Evolutionary conservation across 1,140 invertebrate species (phyloP).

Genomic region (Ectropis grisescens): DNA sequence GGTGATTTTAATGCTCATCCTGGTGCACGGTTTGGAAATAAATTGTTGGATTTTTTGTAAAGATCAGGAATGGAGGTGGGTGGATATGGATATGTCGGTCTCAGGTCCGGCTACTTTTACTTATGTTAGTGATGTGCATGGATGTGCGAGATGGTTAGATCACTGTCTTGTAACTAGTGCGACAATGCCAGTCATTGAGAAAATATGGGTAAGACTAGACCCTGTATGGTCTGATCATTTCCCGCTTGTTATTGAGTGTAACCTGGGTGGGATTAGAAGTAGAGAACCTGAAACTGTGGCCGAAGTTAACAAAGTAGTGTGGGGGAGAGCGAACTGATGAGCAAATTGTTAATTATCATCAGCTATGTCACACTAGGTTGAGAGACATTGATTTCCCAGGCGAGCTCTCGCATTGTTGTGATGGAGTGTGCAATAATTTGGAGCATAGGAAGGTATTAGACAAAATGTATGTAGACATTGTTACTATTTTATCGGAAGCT

Average conservation of each 20-base stretch:
- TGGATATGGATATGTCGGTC: not conserved
- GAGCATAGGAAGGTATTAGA: constrained; percentile 6
- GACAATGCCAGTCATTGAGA: not conserved
- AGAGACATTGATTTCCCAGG: constrained; percentile 4
- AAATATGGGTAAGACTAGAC: constrained; percentile 3
- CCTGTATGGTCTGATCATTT: constrained; percentile 18
- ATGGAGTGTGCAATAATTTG: constrained; percentile 5
- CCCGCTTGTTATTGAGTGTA: constrained; percentile 15
- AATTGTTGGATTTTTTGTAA: constrained; percentile 1
- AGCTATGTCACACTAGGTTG: constrained; percentile 5
- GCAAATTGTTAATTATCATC: constrained; percentile 6
- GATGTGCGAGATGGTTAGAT: constrained; percentile 6
- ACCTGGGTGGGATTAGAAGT: not conserved
- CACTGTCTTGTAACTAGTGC: constrained; percentile 7
- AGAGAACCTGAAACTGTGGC: too few relatives aligned
- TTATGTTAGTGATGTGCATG: constrained; percentile 2
- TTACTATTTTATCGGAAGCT: constrained; percentile 2
- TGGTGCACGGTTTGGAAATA: not conserved
- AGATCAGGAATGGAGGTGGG: not conserved
- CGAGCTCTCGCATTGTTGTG: constrained; percentile 6
- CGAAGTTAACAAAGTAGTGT: constrained; percentile 2
- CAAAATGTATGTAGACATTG: constrained; percentile 4
- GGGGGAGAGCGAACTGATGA: constrained; percentile 5
- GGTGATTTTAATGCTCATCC: constrained; percentile 2
- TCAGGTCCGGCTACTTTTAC: not conserved